A percentile compares a stretch with the other conserved stretches of the same genome.
phyloP scores from a whole-genome alignment of 30 jellyfish, hydroid and myxozoan species.

The Aurelia sp. region DNA sequence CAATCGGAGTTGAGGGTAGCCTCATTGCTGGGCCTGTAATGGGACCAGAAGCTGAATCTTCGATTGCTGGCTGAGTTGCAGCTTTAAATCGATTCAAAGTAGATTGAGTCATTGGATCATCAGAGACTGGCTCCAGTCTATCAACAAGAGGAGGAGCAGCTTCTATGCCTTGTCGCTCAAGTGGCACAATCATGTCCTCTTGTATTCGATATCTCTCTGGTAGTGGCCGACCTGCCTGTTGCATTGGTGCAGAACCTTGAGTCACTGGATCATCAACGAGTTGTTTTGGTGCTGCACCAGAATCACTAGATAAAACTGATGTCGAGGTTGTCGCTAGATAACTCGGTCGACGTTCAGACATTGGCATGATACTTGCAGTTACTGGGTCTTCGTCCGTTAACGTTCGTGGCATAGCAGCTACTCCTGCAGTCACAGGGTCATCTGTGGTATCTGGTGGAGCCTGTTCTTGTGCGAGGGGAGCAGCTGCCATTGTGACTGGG shows the following conservation, averaged over 20 bases:
- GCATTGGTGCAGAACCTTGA: slow-evolving; percentile 38
- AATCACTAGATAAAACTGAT: background rate
- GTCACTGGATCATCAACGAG: slow-evolving; percentile 36
- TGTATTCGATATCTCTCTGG: slow-evolving; percentile 10
- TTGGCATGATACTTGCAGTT: slow-evolving; percentile 16
- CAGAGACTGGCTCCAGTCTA: background rate
- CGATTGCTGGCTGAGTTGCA: background rate
- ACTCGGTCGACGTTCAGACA: slow-evolving; percentile 42
- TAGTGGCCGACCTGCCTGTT: slow-evolving; percentile 27
- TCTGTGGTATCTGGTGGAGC: slow-evolving; percentile 33
- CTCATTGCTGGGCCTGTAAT: slow-evolving; percentile 37
- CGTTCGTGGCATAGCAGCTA: slow-evolving; percentile 25
- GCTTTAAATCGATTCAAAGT: background rate
- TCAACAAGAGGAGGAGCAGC: slow-evolving; percentile 15
- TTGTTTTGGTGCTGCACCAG: background rate
- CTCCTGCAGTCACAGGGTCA: slow-evolving; percentile 11
- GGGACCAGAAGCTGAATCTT: slow-evolving; percentile 6
- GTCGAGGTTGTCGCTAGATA: slow-evolving; percentile 34
- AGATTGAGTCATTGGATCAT: background rate
- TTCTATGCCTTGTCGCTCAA: background rate
- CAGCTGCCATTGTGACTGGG: slow-evolving; percentile 15
- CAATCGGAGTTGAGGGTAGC: slow-evolving; percentile 49
- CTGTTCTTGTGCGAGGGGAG: slow-evolving; percentile 35
- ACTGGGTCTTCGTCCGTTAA: slow-evolving; percentile 13
- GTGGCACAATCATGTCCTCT: slow-evolving; percentile 13